Evolutionary conservation across 2,113 vertebrate species (phyloP).

Genomic region (Saccopteryx bilineata): DNA sequence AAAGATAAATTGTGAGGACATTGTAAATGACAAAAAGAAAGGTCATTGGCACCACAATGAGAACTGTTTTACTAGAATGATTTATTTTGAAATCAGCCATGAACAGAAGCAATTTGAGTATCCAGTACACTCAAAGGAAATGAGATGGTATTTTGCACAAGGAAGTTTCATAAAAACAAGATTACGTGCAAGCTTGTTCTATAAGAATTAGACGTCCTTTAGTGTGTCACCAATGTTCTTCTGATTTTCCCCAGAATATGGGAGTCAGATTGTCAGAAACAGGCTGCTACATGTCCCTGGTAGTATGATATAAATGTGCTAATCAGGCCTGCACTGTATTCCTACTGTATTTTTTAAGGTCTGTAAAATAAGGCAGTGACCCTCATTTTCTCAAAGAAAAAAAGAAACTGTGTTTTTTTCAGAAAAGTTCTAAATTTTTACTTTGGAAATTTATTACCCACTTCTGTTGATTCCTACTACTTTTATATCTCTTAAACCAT

Average conservation of each 20-base stretch:
- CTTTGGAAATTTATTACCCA: not conserved
- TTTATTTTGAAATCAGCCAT: not conserved
- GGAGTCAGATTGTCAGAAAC: not conserved
- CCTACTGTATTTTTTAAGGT: not conserved
- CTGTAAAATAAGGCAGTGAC: not conserved
- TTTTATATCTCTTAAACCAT: not conserved
- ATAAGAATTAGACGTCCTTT: not conserved
- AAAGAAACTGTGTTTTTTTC: not conserved
- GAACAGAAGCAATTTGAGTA: not conserved
- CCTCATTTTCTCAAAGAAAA: conserved; percentile 19
- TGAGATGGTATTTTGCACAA: not conserved
- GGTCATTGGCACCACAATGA: not conserved
- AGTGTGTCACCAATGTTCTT: not conserved
- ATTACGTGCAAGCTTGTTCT: not conserved
- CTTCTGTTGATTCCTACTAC: not conserved
- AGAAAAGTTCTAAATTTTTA: not conserved
- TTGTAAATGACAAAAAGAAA: conserved; percentile 11
- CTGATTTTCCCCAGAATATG: not conserved
- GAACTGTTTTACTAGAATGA: not conserved
- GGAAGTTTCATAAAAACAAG: not conserved
- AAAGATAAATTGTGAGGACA: not conserved
- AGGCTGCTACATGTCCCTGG: not conserved
- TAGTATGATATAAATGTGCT: not conserved
- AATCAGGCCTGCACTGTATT: not conserved
- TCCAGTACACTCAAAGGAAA: not conserved